phyloP scores from a whole-genome alignment of 2,888 invertebrate genomes.

The Noctua pronuba region DNA sequence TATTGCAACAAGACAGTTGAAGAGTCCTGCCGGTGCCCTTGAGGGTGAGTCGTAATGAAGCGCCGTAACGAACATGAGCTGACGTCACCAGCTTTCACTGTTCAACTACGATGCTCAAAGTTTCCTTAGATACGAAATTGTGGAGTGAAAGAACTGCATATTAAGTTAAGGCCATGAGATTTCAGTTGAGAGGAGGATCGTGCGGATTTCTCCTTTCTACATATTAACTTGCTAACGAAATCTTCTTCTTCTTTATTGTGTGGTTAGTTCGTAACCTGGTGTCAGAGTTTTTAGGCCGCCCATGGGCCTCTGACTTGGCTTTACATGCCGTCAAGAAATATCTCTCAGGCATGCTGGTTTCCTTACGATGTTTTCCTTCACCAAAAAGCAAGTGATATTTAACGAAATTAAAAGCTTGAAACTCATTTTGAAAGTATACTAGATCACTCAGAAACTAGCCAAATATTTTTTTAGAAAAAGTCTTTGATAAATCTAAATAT shows the following conservation, averaged over 20 bases:
- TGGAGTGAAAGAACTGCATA: slow-evolving; percentile 17
- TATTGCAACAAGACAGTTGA: slow-evolving; percentile 49
- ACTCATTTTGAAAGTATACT: background rate
- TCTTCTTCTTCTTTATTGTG: too few relatives aligned
- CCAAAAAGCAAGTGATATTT: too few relatives aligned
- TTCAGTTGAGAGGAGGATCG: slow-evolving; percentile 2
- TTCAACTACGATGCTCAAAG: slow-evolving; percentile 72
- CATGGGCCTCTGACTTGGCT: too few relatives aligned
- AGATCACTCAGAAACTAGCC: background rate
- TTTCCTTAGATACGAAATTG: slow-evolving; percentile 47
- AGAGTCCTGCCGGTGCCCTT: slow-evolving; percentile 70
- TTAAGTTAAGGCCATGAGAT: slow-evolving; percentile 1
- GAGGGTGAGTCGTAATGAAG: slow-evolving; percentile 82
- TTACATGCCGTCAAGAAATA: too few relatives aligned
- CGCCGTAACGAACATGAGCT: slow-evolving; percentile 83
- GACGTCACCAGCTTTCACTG: slow-evolving; percentile 84
- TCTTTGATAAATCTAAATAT: background rate
- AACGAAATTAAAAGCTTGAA: background rate
- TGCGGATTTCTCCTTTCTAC: slow-evolving; percentile 1
- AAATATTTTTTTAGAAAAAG: too few relatives aligned
- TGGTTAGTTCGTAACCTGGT: too few relatives aligned
- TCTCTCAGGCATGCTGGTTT: too few relatives aligned
- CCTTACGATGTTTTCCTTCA: too few relatives aligned
- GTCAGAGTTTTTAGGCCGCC: too few relatives aligned
- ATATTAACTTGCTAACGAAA: background rate